Evolutionary conservation across 2,888 invertebrate species (phyloP).

Genomic region (Lingula anatina): DNA sequence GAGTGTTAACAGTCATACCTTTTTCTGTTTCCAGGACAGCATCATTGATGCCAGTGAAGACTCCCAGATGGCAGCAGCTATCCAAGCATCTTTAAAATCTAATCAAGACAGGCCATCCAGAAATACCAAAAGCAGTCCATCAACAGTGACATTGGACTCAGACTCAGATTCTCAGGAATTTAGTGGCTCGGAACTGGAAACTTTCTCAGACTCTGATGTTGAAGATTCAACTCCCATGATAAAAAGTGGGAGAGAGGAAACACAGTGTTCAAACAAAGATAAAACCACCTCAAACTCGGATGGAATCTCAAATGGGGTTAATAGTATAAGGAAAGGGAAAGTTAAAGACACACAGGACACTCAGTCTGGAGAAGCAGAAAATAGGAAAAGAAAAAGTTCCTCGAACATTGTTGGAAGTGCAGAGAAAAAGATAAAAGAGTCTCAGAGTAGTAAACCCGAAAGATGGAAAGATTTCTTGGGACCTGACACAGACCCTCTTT

Average conservation of each 20-base stretch:
- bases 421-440: neutral
- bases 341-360: neutral
- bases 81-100: conserved; percentile 51
- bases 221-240: conserved; percentile 2
- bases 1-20: too few species aligned
- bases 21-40: conserved; percentile 23
- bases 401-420: too few species aligned
- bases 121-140: neutral
- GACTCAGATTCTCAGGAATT: conserved; percentile 8
- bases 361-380: neutral
- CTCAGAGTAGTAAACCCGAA: neutral
- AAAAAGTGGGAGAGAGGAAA: neutral
- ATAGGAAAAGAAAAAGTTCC: too few species aligned
- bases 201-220: conserved; percentile 50
- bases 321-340: neutral
- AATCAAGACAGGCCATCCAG: conserved; percentile 4
- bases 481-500: too few species aligned
- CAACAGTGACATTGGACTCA: neutral
- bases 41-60: conserved; percentile 54
- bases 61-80: conserved; percentile 54
- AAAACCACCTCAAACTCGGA: neutral
- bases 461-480: conserved; percentile 10
- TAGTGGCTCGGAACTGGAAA: conserved; percentile 41
- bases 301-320: neutral
- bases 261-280: neutral